These are phyloP conservation scores for Epizoanthus illoricatus DNA, from an alignment of 92 coral and sea anemone species.

Conservation along the genomic window DNA sequence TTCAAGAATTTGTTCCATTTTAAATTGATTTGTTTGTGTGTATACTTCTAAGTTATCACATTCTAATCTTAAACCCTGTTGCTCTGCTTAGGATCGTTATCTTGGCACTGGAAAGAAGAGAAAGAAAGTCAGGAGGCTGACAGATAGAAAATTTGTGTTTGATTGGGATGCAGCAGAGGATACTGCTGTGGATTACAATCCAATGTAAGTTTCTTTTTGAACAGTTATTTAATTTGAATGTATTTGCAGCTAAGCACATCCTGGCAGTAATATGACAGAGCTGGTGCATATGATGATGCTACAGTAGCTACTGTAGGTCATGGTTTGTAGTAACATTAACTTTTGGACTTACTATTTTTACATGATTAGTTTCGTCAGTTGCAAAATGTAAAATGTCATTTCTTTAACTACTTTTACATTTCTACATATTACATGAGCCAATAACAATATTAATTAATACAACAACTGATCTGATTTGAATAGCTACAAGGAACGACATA, in stretches of 20 bases:
- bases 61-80: not conserved
- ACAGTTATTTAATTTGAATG: not conserved
- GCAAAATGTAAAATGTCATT: too few species aligned
- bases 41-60: not conserved
- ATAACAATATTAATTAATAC: not conserved
- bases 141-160: slow-evolving; percentile 97
- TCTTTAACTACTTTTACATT: too few species aligned
- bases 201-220: slow-evolving; percentile 67
- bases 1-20: too few species aligned
- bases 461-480: not conserved
- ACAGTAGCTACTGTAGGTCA: too few species aligned
- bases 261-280: too few species aligned
- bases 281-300: too few species aligned
- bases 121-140: slow-evolving; percentile 87
- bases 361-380: too few species aligned
- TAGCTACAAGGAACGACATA: slow-evolving; percentile 91
- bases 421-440: not conserved
- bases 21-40: too few species aligned
- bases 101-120: slow-evolving; percentile 83
- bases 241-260: not conserved
- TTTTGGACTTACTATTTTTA: too few species aligned
- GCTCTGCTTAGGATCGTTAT: slow-evolving; percentile 72
- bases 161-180: slow-evolving; percentile 99
- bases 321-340: too few species aligned
- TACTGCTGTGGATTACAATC: slow-evolving; percentile 95